A percentile compares a stretch with the other conserved stretches of the same genome.
These are phyloP conservation scores for Cotesia glomerata DNA, from an alignment of 1,140 invertebrate species.

Conservation along the genomic window DNA sequence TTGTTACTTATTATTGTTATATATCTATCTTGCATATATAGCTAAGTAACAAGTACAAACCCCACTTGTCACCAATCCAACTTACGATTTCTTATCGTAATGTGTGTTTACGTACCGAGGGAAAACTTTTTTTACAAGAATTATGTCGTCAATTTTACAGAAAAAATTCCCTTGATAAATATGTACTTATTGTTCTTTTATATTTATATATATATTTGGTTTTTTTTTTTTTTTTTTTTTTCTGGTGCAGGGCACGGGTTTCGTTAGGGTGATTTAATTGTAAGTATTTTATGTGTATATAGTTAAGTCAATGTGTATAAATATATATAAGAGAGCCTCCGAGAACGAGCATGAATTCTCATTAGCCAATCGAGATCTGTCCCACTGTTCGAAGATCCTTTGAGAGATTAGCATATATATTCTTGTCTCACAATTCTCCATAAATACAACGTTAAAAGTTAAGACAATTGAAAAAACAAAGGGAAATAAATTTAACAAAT, in stretches of 20 bases:
- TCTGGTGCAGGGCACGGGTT: no score
- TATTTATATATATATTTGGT: no score
- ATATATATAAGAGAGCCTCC: background rate
- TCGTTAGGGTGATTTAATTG: background rate
- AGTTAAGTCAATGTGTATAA: background rate
- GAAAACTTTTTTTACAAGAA: no score
- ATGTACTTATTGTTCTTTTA: no score
- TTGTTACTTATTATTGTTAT: background rate
- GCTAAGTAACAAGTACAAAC: no score
- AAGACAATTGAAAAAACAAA: background rate
- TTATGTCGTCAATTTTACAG: no score
- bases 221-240: no score
- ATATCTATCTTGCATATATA: no score
- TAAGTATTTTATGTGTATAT: background rate
- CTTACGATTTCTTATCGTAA: no score
- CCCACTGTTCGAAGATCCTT: slow-evolving; percentile 26
- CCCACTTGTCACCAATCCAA: no score
- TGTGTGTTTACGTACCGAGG: no score
- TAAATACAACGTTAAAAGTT: slow-evolving; percentile 14
- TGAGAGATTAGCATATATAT: slow-evolving; percentile 22
- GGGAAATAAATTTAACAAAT: background rate
- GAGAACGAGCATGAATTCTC: slow-evolving; percentile 37
- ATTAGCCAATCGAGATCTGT: slow-evolving; percentile 39
- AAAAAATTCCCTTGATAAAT: no score
- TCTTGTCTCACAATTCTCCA: slow-evolving; percentile 14